These are phyloP conservation scores for Catharus bicknelli DNA, from an alignment of 2,113 vertebrate species.

Conservation along the genomic window DNA sequence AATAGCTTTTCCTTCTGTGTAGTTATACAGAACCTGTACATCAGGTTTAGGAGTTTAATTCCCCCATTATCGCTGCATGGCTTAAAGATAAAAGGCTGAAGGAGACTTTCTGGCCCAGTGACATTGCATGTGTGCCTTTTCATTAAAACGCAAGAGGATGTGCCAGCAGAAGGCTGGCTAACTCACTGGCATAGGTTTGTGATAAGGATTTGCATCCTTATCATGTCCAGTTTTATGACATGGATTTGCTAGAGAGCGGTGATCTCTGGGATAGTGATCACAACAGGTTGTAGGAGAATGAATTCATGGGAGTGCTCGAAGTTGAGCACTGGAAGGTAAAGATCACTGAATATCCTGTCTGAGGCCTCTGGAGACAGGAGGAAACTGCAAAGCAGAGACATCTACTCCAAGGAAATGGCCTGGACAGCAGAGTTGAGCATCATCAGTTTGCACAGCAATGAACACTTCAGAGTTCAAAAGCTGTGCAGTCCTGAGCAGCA, in stretches of 20 bases:
- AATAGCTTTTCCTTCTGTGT: background rate
- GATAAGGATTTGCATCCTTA: background rate
- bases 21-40: background rate
- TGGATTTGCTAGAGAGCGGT: background rate
- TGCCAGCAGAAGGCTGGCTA: background rate
- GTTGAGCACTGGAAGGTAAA: background rate
- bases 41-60: background rate
- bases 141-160: background rate
- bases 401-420: background rate
- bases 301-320: background rate
- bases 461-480: background rate
- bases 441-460: background rate
- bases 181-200: background rate
- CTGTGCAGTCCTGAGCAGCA: background rate
- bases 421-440: background rate
- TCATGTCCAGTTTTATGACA: background rate
- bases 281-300: background rate
- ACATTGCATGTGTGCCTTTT: background rate
- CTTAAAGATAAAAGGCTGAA: background rate
- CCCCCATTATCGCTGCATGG: background rate
- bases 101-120: background rate
- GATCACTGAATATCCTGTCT: background rate
- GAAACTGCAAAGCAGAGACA: background rate
- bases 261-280: background rate
- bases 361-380: background rate